Evolutionary conservation across 2,888 invertebrate species (phyloP).

Genomic region (Phragmatobia fuliginosa): DNA sequence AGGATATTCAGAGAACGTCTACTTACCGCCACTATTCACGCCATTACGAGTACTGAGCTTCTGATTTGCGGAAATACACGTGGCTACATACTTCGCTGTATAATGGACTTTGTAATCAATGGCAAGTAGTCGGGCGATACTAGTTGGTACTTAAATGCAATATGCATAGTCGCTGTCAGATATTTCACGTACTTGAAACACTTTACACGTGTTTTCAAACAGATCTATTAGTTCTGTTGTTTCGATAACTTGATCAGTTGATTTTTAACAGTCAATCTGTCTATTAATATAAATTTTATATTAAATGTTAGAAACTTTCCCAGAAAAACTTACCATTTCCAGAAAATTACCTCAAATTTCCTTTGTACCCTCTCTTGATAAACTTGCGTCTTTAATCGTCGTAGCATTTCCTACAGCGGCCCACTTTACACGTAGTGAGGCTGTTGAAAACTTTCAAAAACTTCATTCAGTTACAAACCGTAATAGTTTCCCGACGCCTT

Average conservation of each 20-base stretch:
- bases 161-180: too few relatives aligned
- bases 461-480: constrained; percentile 50
- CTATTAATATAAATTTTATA: neutral
- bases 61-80: neutral
- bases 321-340: neutral
- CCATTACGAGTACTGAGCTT: neutral
- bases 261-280: neutral
- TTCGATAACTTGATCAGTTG: neutral
- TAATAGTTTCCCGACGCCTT: constrained; percentile 49
- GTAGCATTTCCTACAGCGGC: constrained; percentile 22
- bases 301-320: neutral
- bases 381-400: constrained; percentile 17
- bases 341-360: constrained; percentile 17
- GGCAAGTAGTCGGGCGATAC: neutral
- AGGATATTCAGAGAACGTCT: neutral
- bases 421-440: constrained; percentile 34
- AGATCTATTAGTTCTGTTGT: neutral
- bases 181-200: neutral
- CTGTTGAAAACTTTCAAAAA: constrained; percentile 55
- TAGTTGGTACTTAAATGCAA: neutral
- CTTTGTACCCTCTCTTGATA: neutral
- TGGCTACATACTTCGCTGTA: neutral
- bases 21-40: neutral
- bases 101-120: neutral
- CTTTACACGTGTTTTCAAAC: neutral